Conservation (phyloP, 2,888 invertebrate species). For the Diabrotica balteata region DNA sequence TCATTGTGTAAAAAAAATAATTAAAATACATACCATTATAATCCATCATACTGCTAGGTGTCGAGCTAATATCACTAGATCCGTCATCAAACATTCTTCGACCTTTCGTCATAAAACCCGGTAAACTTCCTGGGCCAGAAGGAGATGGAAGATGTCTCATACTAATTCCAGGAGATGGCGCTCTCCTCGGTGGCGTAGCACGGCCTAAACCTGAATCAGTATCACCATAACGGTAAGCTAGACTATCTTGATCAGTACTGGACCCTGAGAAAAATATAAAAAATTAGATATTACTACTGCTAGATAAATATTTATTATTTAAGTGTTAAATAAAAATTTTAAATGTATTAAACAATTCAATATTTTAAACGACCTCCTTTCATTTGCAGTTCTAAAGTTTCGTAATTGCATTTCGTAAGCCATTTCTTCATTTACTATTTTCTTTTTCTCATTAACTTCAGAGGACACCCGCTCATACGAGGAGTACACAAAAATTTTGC, state of each 20-base stretch:
- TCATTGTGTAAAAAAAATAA: no score
- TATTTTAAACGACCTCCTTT: no score
- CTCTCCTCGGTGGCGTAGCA: conserved; percentile 86
- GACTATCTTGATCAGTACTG: conserved; percentile 67
- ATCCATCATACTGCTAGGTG: conserved; percentile 79
- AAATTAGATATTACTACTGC: not conserved
- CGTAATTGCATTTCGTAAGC: no score
- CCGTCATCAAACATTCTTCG: conserved; percentile 73
- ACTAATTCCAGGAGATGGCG: conserved; percentile 83
- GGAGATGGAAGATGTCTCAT: conserved; percentile 82
- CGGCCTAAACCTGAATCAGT: conserved; percentile 87
- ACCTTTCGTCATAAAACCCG: conserved; percentile 76
- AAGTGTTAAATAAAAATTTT: no score
- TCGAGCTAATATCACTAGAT: conserved; percentile 76
- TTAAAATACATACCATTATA: conserved; percentile 70
- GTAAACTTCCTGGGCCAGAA: conserved; percentile 83
- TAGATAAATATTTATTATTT: no score
- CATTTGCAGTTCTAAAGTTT: no score
- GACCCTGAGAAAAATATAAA: conserved; percentile 58
- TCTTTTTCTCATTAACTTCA: no score
- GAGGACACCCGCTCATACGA: no score
- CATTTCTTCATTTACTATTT: no score
- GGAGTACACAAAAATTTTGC: no score
- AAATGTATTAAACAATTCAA: no score
- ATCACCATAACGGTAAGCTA: conserved; percentile 67